phyloP scores from a whole-genome alignment of 2,888 invertebrate species.

The Stenolophus ochropezus region DNA sequence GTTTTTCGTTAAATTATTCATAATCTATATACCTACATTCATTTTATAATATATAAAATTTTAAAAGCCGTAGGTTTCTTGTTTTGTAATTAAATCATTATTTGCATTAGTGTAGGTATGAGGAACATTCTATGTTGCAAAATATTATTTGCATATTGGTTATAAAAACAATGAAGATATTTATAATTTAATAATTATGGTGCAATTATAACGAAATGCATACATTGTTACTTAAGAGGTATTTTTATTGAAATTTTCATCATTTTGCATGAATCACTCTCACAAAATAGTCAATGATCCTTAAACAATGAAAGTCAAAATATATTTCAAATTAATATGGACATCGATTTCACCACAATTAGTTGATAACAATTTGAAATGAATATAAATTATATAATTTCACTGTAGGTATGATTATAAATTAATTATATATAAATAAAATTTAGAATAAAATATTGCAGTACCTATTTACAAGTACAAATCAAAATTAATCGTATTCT shows the following conservation, averaged over 20 bases:
- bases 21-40: background rate
- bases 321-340: too few species aligned
- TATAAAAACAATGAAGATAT: background rate
- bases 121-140: slow-evolving; percentile 10
- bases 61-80: background rate
- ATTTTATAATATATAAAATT: background rate
- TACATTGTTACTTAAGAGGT: background rate
- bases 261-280: background rate
- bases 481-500: too few species aligned
- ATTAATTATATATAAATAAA: too few species aligned
- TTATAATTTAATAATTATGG: background rate
- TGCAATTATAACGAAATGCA: background rate
- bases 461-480: too few species aligned
- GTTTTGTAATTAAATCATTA: slow-evolving; percentile 18
- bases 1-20: background rate
- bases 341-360: too few species aligned
- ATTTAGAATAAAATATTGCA: too few species aligned
- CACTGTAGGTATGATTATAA: too few species aligned
- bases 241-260: background rate
- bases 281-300: too few species aligned
- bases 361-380: too few species aligned
- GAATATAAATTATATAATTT: too few species aligned
- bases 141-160: slow-evolving; percentile 5
- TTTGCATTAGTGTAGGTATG: slow-evolving; percentile 26
- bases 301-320: too few species aligned